A percentile compares a stretch with the other conserved stretches of the same genome.
phyloP scores from a whole-genome alignment of 2,797 vertebrate species.

The Stomatorhinus walkeri region DNA sequence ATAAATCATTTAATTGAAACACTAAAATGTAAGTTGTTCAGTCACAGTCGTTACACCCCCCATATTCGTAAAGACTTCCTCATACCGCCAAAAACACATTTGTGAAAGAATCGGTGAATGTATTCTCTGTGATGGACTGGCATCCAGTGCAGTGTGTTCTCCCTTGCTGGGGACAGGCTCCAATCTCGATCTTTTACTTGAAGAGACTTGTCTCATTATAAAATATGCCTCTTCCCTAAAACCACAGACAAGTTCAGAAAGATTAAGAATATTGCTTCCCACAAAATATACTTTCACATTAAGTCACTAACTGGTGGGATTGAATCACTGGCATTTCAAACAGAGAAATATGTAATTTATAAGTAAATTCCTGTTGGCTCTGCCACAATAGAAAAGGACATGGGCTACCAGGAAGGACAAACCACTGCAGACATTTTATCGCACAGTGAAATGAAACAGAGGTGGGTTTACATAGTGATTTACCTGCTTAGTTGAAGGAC shows the following conservation, averaged over 20 bases:
- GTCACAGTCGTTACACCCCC: neutral
- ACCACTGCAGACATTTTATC: neutral
- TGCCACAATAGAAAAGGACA: neutral
- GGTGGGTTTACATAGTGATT: neutral
- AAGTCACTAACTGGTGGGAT: neutral
- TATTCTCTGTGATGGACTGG: neutral
- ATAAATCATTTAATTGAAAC: neutral
- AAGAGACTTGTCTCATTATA: neutral
- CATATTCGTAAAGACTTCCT: neutral
- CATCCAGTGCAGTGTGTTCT: neutral
- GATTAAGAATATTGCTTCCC: neutral
- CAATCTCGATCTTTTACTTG: neutral
- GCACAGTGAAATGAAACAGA: neutral
- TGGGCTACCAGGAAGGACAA: neutral
- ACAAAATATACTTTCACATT: neutral
- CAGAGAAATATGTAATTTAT: neutral
- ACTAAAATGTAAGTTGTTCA: neutral
- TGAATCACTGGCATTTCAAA: neutral
- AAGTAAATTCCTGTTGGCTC: neutral
- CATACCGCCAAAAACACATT: neutral
- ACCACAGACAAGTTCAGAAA: neutral
- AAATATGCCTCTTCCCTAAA: neutral
- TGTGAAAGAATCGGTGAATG: neutral
- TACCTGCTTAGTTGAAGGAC: neutral
- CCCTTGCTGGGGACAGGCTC: neutral